phyloP scores from a whole-genome alignment of 2,888 invertebrate species.

The Sepiola atlantica region DNA sequence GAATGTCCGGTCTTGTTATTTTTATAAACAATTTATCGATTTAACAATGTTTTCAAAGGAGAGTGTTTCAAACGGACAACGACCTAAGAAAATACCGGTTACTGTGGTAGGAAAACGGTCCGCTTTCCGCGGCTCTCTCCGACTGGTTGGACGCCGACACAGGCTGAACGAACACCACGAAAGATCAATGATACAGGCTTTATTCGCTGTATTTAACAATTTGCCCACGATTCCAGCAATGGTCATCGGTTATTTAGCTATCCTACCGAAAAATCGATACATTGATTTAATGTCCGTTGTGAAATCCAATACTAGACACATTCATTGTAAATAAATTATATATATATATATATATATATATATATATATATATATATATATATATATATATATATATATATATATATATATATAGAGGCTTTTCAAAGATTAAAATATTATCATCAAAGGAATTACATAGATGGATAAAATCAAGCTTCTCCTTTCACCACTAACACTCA shows the following conservation, averaged over 20 bases:
- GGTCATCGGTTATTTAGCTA: neutral
- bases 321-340: neutral
- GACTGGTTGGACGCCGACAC: neutral
- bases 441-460: no score
- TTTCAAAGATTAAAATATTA: no score
- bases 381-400: neutral
- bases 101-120: neutral
- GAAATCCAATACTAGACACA: neutral
- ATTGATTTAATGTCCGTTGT: neutral
- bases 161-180: neutral
- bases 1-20: no score
- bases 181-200: neutral
- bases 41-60: no score
- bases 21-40: no score
- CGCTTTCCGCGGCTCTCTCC: neutral
- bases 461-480: neutral
- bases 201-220: neutral
- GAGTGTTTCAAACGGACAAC: no score
- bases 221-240: neutral
- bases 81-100: no score
- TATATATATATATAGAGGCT: neutral
- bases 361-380: slow-evolving; percentile 34
- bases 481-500: neutral
- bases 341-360: neutral
- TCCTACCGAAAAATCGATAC: neutral